Evolutionary conservation across 1,140 invertebrate genomes (phyloP).

Genomic region (Ladona fulva): DNA sequence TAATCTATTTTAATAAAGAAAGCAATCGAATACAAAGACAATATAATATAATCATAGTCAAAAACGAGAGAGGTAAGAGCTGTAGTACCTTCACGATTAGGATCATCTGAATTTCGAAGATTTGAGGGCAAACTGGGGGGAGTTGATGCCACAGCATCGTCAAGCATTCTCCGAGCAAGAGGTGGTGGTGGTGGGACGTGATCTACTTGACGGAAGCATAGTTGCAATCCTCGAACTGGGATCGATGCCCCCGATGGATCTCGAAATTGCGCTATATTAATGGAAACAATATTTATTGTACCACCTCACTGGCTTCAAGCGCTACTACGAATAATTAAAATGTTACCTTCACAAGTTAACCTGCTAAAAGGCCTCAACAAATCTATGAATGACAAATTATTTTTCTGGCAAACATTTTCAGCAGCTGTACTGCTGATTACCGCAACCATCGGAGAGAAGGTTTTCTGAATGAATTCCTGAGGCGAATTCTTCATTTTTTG

Average conservation of each 20-base stretch:
- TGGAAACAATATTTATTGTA: slow-evolving; percentile 20
- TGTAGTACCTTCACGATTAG: too few species aligned
- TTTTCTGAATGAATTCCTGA: slow-evolving; percentile 78
- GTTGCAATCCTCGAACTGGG: slow-evolving; percentile 65
- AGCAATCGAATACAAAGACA: too few species aligned
- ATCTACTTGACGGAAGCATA: slow-evolving; percentile 74
- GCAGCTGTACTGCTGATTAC: slow-evolving; percentile 72
- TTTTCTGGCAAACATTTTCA: slow-evolving; percentile 75
- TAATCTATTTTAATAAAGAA: too few species aligned
- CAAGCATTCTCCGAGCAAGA: slow-evolving; percentile 73
- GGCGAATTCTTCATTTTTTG: slow-evolving; percentile 46
- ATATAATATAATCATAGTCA: too few species aligned
- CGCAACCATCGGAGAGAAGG: slow-evolving; percentile 82
- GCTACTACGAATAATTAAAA: not conserved
- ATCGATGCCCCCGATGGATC: slow-evolving; percentile 69
- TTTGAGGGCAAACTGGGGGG: not conserved
- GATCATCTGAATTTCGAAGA: slow-evolving; percentile 45
- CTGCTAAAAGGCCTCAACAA: slow-evolving; percentile 82
- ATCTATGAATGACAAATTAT: slow-evolving; percentile 84
- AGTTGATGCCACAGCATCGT: slow-evolving; percentile 52
- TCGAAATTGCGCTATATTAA: slow-evolving; percentile 60
- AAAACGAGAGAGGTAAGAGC: too few species aligned
- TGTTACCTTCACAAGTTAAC: slow-evolving; percentile 63
- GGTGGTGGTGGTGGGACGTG: slow-evolving; percentile 70
- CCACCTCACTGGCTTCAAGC: not conserved